A percentile compares a stretch with the other conserved stretches of the same genome.
Evolutionary conservation across 2,797 vertebrate genomes (phyloP).

Genomic region (Hippoglossus hippoglossus): DNA sequence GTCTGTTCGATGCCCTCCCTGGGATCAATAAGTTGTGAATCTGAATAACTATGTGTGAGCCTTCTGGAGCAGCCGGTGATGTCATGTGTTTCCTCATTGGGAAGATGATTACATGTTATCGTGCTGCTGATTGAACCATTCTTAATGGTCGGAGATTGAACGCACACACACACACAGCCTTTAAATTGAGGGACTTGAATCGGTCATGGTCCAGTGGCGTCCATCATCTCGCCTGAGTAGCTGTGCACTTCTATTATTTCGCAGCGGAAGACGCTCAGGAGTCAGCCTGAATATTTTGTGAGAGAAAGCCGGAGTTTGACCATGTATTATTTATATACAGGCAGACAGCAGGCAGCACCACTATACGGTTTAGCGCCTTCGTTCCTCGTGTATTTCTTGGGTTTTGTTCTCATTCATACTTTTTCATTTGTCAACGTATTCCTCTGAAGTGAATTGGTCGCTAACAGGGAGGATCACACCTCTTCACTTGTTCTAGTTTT

Average conservation of each 20-base stretch:
- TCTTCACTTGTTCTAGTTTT: too few relatives aligned
- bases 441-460: background rate
- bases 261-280: conserved; percentile 35
- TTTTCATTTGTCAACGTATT: background rate
- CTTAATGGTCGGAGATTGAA: too few relatives aligned
- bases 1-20: too few relatives aligned
- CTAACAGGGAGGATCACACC: background rate
- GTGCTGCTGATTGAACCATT: too few relatives aligned
- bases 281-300: conserved; percentile 31
- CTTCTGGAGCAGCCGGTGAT: too few relatives aligned
- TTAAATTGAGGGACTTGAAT: background rate
- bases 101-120: too few relatives aligned
- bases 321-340: conserved; percentile 58
- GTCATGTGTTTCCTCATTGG: too few relatives aligned
- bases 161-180: too few relatives aligned
- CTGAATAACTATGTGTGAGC: too few relatives aligned
- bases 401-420: background rate
- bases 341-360: conserved; percentile 9
- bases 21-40: too few relatives aligned
- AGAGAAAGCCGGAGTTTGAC: conserved; percentile 28
- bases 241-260: conserved; percentile 33
- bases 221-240: conserved; percentile 26
- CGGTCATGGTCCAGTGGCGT: conserved; percentile 10
- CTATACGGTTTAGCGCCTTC: background rate
- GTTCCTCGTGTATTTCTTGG: background rate